A percentile compares a stretch with the other conserved stretches of the same genome.
phyloP scores from a whole-genome alignment of 92 coral and sea anemone genomes.

The Porites cylindrica region DNA sequence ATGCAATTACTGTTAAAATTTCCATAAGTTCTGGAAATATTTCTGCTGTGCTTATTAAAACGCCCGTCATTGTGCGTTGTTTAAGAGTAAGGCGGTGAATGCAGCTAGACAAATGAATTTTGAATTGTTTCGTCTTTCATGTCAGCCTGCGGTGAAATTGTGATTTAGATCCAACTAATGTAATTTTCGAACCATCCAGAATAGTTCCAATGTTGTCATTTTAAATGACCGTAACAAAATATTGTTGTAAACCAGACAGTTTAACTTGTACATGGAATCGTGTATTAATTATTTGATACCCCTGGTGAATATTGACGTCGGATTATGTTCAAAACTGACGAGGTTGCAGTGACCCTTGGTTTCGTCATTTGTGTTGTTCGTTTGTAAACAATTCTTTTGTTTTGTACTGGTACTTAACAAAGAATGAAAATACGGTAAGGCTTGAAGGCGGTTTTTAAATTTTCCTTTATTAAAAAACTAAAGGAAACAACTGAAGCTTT shows the following conservation, averaged over 20 bases:
- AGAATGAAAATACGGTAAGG: neutral
- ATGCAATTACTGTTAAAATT: neutral
- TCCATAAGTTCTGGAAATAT: neutral
- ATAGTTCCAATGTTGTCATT: neutral
- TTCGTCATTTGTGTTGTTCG: neutral
- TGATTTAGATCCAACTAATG: conserved; percentile 5
- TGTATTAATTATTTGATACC: neutral
- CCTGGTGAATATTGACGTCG: neutral
- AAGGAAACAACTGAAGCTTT: neutral
- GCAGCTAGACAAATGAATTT: conserved; percentile 1
- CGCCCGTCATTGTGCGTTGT: conserved; percentile 12
- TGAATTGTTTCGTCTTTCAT: conserved; percentile 45
- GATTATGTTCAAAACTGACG: neutral
- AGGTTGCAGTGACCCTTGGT: neutral
- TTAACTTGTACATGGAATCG: neutral
- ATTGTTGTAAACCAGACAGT: neutral
- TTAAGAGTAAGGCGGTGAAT: conserved; percentile 21
- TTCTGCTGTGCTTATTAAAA: neutral
- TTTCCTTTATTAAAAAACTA: neutral
- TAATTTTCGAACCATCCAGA: conserved; percentile 5
- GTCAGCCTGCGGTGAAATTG: conserved; percentile 18
- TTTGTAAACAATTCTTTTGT: neutral
- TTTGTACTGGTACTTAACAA: neutral
- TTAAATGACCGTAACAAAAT: no score
- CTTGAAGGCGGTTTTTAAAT: neutral